Evolutionary conservation across 2,888 invertebrate genomes (phyloP).

Genomic region (Fissipunctia ypsillon): DNA sequence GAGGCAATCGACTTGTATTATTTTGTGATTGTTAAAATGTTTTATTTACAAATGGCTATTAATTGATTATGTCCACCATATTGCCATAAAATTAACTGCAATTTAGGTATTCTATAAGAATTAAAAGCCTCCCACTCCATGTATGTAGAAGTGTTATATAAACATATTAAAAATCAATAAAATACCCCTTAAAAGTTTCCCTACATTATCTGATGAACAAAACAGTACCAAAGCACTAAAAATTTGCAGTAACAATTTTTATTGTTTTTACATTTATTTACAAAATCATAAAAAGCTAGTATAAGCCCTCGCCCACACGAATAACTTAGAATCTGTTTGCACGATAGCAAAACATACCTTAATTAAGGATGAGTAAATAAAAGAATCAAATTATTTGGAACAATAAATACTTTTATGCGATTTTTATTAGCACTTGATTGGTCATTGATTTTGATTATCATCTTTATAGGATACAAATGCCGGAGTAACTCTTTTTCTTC

Average conservation of each 20-base stretch:
- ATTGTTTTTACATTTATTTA: slow-evolving; percentile 14
- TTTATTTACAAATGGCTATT: neutral
- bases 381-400: slow-evolving; percentile 13
- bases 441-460: slow-evolving; percentile 15
- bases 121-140: neutral
- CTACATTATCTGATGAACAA: slow-evolving; percentile 29
- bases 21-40: neutral
- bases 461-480: slow-evolving; percentile 4
- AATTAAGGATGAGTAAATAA: slow-evolving; percentile 14
- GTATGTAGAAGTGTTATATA: neutral
- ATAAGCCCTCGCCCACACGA: slow-evolving; percentile 30
- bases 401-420: slow-evolving; percentile 29
- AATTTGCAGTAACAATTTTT: slow-evolving; percentile 4
- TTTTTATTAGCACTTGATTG: slow-evolving; percentile 25
- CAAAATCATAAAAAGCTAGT: slow-evolving; percentile 35
- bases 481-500: neutral
- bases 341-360: slow-evolving; percentile 9
- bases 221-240: slow-evolving; percentile 4
- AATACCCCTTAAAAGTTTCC: neutral
- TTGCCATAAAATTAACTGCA: neutral
- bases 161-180: slow-evolving; percentile 24
- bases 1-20: too few relatives aligned
- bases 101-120: neutral
- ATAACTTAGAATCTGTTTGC: slow-evolving; percentile 21
- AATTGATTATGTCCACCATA: neutral